These are phyloP conservation scores for Drosophila austrosaltans DNA, from an alignment of 2,888 invertebrate species.

Conservation along the genomic window DNA sequence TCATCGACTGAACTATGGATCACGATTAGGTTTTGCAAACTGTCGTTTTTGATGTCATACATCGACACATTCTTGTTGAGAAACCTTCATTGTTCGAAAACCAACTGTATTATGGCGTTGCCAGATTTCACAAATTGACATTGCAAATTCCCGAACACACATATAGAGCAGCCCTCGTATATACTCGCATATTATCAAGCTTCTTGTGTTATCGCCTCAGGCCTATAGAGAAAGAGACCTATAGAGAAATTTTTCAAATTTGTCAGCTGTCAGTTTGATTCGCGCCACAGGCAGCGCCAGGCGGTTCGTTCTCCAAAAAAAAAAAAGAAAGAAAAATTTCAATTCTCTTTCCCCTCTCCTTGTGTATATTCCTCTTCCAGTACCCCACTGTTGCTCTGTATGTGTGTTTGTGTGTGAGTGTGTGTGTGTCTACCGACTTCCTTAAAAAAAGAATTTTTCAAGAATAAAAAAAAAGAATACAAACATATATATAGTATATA, in stretches of 20 bases:
- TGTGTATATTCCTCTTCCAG: not conserved
- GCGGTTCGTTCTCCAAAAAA: constrained; percentile 49
- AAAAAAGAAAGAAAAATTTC: too few relatives aligned
- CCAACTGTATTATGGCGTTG: too few relatives aligned
- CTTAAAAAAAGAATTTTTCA: not conserved
- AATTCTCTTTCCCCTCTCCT: not conserved
- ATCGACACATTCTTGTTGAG: too few relatives aligned
- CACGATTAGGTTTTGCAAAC: too few relatives aligned
- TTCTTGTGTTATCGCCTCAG: constrained; percentile 10
- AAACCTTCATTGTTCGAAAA: too few relatives aligned
- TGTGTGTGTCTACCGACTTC: not conserved
- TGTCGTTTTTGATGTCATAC: too few relatives aligned
- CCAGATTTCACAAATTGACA: too few relatives aligned
- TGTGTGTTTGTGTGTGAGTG: not conserved
- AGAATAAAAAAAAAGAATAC: not conserved
- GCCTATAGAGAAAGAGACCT: constrained; percentile 5
- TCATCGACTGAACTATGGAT: too few relatives aligned
- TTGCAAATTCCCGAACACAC: too few relatives aligned
- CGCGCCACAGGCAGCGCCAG: constrained; percentile 57
- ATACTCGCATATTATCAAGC: constrained; percentile 55
- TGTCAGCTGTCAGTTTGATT: constrained; percentile 57
- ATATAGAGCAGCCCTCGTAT: too few relatives aligned
- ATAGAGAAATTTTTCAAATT: constrained; percentile 41
- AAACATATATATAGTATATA: not conserved
- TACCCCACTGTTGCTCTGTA: not conserved